Percentiles rank a stretch among this genome's conserved stretches.
phyloP scores from a whole-genome alignment of 2,888 invertebrate genomes.

The Nebria salina region DNA sequence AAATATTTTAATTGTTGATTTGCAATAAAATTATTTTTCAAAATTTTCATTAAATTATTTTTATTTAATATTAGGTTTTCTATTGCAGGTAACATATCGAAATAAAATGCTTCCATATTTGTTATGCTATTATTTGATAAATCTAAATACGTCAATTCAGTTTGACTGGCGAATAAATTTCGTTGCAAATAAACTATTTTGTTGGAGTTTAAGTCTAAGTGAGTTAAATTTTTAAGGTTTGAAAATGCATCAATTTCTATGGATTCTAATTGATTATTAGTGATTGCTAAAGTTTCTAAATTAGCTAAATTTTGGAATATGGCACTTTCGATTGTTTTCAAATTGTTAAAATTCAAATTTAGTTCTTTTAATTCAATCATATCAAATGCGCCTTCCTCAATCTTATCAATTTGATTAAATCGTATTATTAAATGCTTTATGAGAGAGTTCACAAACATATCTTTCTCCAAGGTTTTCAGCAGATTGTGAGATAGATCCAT shows the following conservation, averaged over 20 bases:
- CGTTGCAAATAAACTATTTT: slow-evolving; percentile 26
- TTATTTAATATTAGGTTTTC: slow-evolving; percentile 28
- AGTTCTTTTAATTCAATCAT: slow-evolving; percentile 13
- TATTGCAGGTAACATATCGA: slow-evolving; percentile 36
- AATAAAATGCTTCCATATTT: slow-evolving; percentile 42
- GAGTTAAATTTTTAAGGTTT: slow-evolving; percentile 18
- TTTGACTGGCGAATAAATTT: slow-evolving; percentile 28
- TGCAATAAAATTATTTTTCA: slow-evolving; percentile 30
- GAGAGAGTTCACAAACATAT: slow-evolving; percentile 6
- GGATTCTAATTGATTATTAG: slow-evolving; percentile 31
- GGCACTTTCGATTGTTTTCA: slow-evolving; percentile 5
- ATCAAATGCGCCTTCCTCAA: slow-evolving; percentile 33
- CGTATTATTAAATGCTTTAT: slow-evolving; percentile 12
- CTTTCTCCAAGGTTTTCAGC: slow-evolving; percentile 22
- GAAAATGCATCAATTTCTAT: slow-evolving; percentile 34
- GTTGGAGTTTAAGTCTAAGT: slow-evolving; percentile 36
- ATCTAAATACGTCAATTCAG: slow-evolving; percentile 35
- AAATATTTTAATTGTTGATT: slow-evolving; percentile 23
- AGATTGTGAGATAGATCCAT: slow-evolving; percentile 28
- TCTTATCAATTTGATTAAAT: slow-evolving; percentile 29
- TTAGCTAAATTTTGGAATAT: slow-evolving; percentile 30
- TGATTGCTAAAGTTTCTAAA: slow-evolving; percentile 25
- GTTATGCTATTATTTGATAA: slow-evolving; percentile 38
- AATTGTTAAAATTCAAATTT: slow-evolving; percentile 32
- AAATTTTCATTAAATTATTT: slow-evolving; percentile 38